Conservation (phyloP, 2,113 vertebrate species). For the Emydocephalus ijimae region DNA sequence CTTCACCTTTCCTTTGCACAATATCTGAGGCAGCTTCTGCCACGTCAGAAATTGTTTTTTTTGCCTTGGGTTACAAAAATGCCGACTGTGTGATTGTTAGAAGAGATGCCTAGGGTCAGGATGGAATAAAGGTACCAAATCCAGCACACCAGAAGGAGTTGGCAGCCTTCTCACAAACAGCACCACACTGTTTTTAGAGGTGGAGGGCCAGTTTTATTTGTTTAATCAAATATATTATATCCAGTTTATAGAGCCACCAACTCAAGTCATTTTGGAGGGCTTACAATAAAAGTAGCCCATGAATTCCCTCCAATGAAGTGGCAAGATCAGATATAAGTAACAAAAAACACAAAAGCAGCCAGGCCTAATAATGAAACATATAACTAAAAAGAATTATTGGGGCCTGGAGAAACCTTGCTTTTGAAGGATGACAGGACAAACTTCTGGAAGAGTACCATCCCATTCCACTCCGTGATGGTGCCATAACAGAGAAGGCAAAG, state of each 20-base stretch:
- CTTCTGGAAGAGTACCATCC: neutral
- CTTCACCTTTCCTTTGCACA: neutral
- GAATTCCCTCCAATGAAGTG: neutral
- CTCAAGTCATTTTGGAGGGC: neutral
- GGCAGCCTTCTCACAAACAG: neutral
- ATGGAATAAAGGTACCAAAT: neutral
- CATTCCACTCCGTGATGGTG: neutral
- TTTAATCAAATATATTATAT: neutral
- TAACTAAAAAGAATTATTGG: neutral
- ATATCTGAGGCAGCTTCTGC: neutral
- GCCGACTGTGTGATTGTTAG: neutral
- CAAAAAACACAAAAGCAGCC: no score
- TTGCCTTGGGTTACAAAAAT: neutral
- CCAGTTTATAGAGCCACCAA: neutral
- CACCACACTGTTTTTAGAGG: neutral
- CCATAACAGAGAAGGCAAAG: neutral
- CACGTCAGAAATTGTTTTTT: neutral
- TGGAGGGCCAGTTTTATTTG: neutral
- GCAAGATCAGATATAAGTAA: neutral
- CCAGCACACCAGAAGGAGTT: neutral
- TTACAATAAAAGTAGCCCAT: neutral
- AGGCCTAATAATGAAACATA: neutral
- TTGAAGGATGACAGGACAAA: neutral
- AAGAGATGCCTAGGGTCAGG: neutral
- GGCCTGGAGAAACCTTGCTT: neutral